A percentile compares a stretch with the other conserved stretches of the same genome.
Conservation (phyloP, 2,113 vertebrate genomes). For the Tursiops truncatus region DNA sequence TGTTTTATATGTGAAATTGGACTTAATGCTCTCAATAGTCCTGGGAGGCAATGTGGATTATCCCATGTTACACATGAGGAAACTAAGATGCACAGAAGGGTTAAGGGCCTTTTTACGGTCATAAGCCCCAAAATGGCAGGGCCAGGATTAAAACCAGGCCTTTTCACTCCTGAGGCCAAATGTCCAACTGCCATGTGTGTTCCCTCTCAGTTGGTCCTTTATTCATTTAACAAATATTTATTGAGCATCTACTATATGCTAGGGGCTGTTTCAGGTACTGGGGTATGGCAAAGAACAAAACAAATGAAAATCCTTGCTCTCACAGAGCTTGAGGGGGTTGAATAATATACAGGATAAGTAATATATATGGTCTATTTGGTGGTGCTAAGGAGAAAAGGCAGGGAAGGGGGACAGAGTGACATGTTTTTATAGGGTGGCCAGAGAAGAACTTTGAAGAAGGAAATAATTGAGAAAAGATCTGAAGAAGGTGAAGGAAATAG, state of each 20-base stretch:
- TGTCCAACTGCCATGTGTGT: background rate
- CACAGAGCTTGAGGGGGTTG: background rate
- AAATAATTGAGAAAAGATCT: background rate
- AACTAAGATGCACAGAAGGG: background rate
- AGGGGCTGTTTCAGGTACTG: background rate
- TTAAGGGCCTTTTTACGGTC: background rate
- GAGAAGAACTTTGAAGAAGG: slow-evolving; percentile 41
- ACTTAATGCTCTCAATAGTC: background rate
- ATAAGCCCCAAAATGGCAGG: background rate
- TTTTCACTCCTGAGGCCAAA: background rate
- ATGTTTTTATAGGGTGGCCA: background rate
- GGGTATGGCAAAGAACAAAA: background rate
- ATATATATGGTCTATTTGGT: background rate
- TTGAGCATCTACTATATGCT: background rate
- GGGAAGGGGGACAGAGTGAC: background rate
- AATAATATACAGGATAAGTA: background rate
- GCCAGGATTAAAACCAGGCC: background rate
- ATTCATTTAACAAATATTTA: background rate
- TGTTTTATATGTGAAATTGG: background rate
- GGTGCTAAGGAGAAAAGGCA: background rate
- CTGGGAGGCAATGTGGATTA: background rate
- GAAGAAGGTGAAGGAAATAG: background rate
- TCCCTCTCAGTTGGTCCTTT: background rate
- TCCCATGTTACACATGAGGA: background rate
- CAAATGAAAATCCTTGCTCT: background rate